Percentiles rank a stretch among this genome's conserved stretches.
phyloP scores from a whole-genome alignment of 2,797 vertebrate species.

The Botia almorhae region DNA sequence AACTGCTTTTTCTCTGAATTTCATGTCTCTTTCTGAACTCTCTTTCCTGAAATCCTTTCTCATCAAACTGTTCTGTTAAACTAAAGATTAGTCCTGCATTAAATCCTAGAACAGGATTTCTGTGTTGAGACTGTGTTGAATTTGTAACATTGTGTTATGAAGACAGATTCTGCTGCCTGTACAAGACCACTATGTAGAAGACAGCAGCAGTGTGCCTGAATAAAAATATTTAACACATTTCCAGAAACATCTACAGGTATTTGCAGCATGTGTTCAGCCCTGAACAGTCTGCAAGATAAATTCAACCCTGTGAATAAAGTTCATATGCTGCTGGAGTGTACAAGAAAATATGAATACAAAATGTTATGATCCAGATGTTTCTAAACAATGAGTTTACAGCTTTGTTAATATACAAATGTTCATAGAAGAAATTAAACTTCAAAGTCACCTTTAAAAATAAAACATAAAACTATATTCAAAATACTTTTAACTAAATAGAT shows the following conservation, averaged over 20 bases:
- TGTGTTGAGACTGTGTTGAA: conserved; percentile 92
- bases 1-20: no score
- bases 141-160: conserved; percentile 93
- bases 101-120: conserved; percentile 91
- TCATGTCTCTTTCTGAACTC: no score
- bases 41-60: no score
- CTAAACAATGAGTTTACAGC: no score
- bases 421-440: no score
- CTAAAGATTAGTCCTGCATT: conserved; percentile 41
- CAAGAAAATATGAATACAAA: neutral
- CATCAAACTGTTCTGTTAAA: no score
- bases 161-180: conserved; percentile 91
- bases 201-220: conserved; percentile 74
- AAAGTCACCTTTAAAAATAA: no score
- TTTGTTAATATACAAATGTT: no score
- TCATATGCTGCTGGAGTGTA: conserved; percentile 3
- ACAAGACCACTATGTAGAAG: conserved; percentile 83
- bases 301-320: conserved; percentile 93
- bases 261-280: conserved; percentile 90
- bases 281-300: conserved; percentile 96
- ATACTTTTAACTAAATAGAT: no score
- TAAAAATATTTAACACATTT: conserved; percentile 86
- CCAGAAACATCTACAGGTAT: conserved; percentile 83
- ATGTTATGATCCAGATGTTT: no score
- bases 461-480: no score